Evolutionary conservation across 2,113 vertebrate species (phyloP), one percentile per base, ranked within the genome.

Genomic region (Athene cunicularia): DNA sequence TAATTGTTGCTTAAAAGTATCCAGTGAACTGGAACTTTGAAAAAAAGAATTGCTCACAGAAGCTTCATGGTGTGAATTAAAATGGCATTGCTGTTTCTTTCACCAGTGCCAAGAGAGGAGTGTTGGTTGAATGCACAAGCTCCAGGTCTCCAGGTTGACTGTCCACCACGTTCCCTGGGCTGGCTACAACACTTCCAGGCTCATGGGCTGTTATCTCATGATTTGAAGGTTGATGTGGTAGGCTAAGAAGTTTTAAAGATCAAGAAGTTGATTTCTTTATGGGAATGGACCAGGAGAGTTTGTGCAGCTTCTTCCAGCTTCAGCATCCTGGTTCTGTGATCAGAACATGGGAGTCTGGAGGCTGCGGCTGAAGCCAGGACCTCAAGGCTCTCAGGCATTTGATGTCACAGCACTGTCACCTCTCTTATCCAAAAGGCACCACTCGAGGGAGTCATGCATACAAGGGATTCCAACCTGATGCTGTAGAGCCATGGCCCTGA

Each of bases 371-470:
- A 32, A 91, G 27, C 14, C 21, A 39, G 47, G 14, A 21, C 9
- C 5, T 6, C 9, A 6, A 2, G 1, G 32, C 8, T 27, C 39
- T 23, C 67, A 45, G 41, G 12, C 17, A 71, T 27, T 11, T 0
- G 0, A 6, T 35, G 71, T 33, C 18, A 11, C 33, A n/a, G 33
- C n/a, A 5, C 23, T 53, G 12, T 13, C 49, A 24, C 8, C 20
- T 53, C n/a, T 23, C 67, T 50, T 12, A 41, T 8, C 14, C 43
- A 7, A 22, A 20, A 45, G n/a, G 11, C 43, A 35, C 15, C 0
- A 0, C 50, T 30, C 1, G 0, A 73, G 52, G 28, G 6, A 70
- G 9, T 28, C 2, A 0, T 11, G 32, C n/a, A 4, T 12, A 33
- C 50, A 27, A 35, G 33, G 33, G 21, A 11, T 19, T 73, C 32